These are phyloP conservation scores for Cranoglanis bouderius DNA, from an alignment of 2,113 vertebrate genomes.

Conservation along the genomic window DNA sequence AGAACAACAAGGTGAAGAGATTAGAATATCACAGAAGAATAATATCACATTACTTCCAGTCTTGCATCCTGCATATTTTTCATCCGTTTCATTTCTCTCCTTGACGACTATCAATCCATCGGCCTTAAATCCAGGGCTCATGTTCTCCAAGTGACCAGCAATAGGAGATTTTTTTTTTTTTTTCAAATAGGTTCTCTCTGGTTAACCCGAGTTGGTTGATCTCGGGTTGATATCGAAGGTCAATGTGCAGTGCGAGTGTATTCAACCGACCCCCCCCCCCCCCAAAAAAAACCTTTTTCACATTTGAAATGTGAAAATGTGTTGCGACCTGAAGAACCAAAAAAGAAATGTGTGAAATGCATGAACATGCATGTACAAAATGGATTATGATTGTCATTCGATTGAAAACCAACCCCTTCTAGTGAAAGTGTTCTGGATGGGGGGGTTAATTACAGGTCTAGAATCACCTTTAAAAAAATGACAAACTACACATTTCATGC, in stretches of 20 bases:
- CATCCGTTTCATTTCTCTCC: conserved; percentile 42
- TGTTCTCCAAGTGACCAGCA: conserved; percentile 26
- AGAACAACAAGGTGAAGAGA: conserved; percentile 52
- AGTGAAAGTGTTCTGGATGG: neutral
- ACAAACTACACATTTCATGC: neutral
- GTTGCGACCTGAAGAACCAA: neutral
- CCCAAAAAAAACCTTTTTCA: no score
- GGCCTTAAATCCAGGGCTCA: conserved; percentile 64
- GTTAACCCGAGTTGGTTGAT: neutral
- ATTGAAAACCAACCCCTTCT: neutral
- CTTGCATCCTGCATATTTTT: conserved; percentile 20
- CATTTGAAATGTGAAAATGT: neutral
- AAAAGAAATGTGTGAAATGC: neutral
- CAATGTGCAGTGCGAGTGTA: neutral
- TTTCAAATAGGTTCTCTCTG: no score
- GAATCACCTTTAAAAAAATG: neutral
- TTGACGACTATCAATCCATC: conserved; percentile 61
- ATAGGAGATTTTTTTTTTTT: neutral
- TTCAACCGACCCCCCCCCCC: no score
- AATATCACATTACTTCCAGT: conserved; percentile 47
- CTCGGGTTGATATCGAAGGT: neutral
- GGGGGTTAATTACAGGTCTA: neutral
- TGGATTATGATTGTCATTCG: neutral
- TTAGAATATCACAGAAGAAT: conserved; percentile 51
- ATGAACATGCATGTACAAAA: neutral